Conservation (phyloP, 37 sponge, comb jelly and placozoan species). For the Halichondria panicea region DNA sequence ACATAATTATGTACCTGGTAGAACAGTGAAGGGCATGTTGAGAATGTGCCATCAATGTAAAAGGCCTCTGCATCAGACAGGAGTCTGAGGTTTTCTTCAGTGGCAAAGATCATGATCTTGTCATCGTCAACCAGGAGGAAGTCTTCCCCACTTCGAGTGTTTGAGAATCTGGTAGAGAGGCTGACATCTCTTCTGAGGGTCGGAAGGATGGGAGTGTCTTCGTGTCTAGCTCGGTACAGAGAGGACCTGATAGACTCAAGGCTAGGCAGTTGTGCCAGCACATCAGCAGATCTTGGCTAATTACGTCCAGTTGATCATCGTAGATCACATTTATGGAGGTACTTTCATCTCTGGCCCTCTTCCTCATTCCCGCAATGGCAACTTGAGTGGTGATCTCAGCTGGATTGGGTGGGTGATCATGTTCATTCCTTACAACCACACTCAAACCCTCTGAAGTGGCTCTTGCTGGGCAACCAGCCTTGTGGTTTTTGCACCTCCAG, state of each 20-base stretch:
- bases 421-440: conserved; percentile 9
- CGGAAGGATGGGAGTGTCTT: conserved; percentile 8
- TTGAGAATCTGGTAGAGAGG: conserved; percentile 11
- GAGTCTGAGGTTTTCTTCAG: conserved; percentile 24
- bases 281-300: conserved; percentile 9
- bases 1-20: not conserved
- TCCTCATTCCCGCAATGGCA: conserved; percentile 6
- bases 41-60: conserved; percentile 21
- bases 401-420: conserved; percentile 17
- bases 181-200: conserved; percentile 15
- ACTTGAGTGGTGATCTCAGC: conserved; percentile 8
- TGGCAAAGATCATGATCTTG: conserved; percentile 21
- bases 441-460: conserved; percentile 11
- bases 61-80: conserved; percentile 22
- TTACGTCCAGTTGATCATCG: not conserved
- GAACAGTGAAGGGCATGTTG: conserved; percentile 17
- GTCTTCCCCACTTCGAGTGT: conserved; percentile 14
- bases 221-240: conserved; percentile 14
- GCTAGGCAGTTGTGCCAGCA: conserved; percentile 7
- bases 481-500: conserved; percentile 22
- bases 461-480: conserved; percentile 12
- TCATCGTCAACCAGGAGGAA: conserved; percentile 26
- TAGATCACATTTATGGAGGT: conserved; percentile 21
- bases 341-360: conserved; percentile 16
- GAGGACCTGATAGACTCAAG: conserved; percentile 16